Evolutionary conservation across 1,140 invertebrate species (phyloP), one percentile per base, ranked within the genome.

Genomic region (Lamellibrachia luymesi): DNA sequence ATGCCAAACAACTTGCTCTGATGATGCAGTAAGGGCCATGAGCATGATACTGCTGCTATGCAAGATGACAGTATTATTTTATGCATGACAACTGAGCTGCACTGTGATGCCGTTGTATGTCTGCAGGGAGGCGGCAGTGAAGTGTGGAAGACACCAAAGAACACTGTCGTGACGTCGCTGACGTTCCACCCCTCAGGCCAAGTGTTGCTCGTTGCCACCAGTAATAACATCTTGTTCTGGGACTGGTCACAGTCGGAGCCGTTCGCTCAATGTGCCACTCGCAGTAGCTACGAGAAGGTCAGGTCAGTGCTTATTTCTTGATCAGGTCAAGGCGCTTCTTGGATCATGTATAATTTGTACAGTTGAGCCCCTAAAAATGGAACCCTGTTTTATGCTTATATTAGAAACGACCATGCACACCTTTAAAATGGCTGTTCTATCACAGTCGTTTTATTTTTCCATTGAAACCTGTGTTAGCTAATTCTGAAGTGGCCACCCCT

Each of bases 211-310:
- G 98, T 99, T 94, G 98, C 98, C 38, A 98, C 98, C 1, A 97
- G 97, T 94, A 98, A 98, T 97, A 97, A 98, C 95, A 96, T 99
- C 27, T 97, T 98, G 95, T 98, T 98, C 96, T 98, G 98, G 98
- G 98, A 98, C 95, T 98, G 98, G 98, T 98, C 97, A 95, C 97
- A 97, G 94, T 97, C 97, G 0, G 97, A 97, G 94, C 98, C 98
- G 0, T 98, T 98, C 95, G 97, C 97, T 27, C 94, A 89, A 97
- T 97, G 95, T 93, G 93, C 93, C 91, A 96, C 96, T 51, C 94
- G 51, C 50, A 93, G 95, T 93, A 94, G 95, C n/a, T 96, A 94
- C 94, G 96, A 96, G 93, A 95, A 95, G 94, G 94, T 96, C 52
- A 95, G 95, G 96, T 96, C 6, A 56, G 92, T 92, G 13, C 27